Evolutionary conservation across 1,140 invertebrate genomes (phyloP).

Genomic region (Chlorops oryzae): DNA sequence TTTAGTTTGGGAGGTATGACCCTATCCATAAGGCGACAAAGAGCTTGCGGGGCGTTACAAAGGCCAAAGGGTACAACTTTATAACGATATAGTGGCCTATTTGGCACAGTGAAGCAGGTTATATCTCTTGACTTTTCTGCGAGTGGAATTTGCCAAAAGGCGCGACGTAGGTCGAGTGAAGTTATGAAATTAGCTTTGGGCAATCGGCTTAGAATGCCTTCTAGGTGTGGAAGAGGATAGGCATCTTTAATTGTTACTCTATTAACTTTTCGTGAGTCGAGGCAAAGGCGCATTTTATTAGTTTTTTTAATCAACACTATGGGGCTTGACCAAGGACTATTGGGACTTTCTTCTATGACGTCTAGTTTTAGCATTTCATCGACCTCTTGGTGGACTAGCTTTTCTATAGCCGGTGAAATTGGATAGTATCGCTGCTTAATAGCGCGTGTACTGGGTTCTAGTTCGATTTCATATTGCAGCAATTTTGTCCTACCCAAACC

Average conservation of each 20-base stretch:
- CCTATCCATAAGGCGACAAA: slow-evolving; percentile 7
- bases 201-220: slow-evolving; percentile 10
- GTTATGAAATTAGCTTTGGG: slow-evolving; percentile 13
- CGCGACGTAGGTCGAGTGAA: slow-evolving; percentile 1
- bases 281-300: slow-evolving; percentile 9
- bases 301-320: slow-evolving; percentile 7
- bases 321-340: slow-evolving; percentile 16
- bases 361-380: slow-evolving; percentile 14
- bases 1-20: slow-evolving; percentile 4
- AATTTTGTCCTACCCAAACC: background rate
- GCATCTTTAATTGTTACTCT: slow-evolving; percentile 10
- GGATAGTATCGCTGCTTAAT: slow-evolving; percentile 14
- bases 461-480: slow-evolving; percentile 1
- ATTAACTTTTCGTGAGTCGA: slow-evolving; percentile 10
- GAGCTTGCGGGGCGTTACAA: slow-evolving; percentile 5
- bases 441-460: background rate
- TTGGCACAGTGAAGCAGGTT: slow-evolving; percentile 9
- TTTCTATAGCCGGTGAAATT: slow-evolving; percentile 16
- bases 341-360: slow-evolving; percentile 17
- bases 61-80: slow-evolving; percentile 9
- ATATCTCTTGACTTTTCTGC: slow-evolving; percentile 7
- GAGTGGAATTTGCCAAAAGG: slow-evolving; percentile 12
- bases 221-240: slow-evolving; percentile 12
- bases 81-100: slow-evolving; percentile 5
- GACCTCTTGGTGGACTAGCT: slow-evolving; percentile 11